Percentiles rank a stretch among this genome's conserved stretches.
phyloP scores from a whole-genome alignment of 2,797 vertebrate genomes.

The Poeciliopsis infans region DNA sequence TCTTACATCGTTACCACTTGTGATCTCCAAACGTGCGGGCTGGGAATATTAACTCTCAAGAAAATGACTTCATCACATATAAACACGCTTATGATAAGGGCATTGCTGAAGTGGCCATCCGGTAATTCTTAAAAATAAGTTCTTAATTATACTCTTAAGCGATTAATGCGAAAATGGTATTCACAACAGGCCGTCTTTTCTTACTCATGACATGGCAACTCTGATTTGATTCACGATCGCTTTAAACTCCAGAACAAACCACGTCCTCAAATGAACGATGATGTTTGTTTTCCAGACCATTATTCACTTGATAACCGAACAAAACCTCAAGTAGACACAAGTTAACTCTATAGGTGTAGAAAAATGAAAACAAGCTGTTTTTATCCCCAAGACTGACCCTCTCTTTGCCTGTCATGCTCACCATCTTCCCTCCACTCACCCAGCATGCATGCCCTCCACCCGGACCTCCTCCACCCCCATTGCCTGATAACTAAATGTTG shows the following conservation, averaged over 20 bases:
- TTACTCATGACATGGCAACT: background rate
- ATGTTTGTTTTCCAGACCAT: background rate
- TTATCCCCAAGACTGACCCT: conserved; percentile 66
- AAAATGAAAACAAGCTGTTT: background rate
- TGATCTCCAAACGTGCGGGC: background rate
- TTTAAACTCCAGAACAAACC: background rate
- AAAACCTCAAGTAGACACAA: conserved; percentile 2
- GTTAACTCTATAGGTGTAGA: background rate
- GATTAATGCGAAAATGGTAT: background rate
- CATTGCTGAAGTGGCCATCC: background rate
- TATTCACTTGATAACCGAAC: conserved; percentile 14
- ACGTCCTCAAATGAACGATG: background rate
- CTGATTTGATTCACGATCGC: background rate
- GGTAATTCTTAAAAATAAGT: background rate
- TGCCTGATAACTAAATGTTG: conserved; percentile 76
- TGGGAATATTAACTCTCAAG: too few species aligned
- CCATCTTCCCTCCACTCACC: conserved; percentile 60
- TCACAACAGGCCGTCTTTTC: background rate
- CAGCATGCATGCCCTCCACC: conserved; percentile 74
- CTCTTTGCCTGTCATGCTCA: conserved; percentile 69
- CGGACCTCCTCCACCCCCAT: conserved; percentile 62
- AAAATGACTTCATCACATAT: background rate
- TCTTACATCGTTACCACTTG: background rate
- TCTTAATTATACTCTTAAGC: background rate
- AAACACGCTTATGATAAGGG: background rate